Evolutionary conservation across 2,113 vertebrate genomes (phyloP), one percentile per base, ranked within the genome.

Genomic region (Odontophorus gujanensis): DNA sequence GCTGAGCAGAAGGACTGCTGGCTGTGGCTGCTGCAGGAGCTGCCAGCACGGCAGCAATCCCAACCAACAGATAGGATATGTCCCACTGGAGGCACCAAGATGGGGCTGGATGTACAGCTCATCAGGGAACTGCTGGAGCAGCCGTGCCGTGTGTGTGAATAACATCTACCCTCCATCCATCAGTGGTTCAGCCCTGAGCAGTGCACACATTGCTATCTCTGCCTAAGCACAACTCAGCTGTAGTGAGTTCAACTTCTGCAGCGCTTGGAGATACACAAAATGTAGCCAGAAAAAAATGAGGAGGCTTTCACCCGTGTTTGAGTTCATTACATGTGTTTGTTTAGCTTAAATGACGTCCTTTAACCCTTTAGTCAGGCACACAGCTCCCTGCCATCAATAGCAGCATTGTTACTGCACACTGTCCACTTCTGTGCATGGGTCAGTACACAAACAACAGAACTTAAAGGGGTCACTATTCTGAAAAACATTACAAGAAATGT

Each of bases 1-100:
- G 36, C 69, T 86, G 69, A 78, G 69, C 47, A 73, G 66, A 58
- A 62, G 51, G 40, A 58, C 59, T 3, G 0, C 0, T 0, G 19
- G 53, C 13, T 65, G 43, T 0, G 19, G 53, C 13, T 65, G 43
- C 0, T 0, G 22, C 0, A 1, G 51, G 51, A 69, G 17, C 68
- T 68, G n/a, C 0, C 2, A 7, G n/a, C 73, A 58, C n/a, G 68
- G 40, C 57, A 81, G 62, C 32, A 91, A 45, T 6, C 55, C 68
- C n/a, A 85, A 8, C 48, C 71, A 19, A 28, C 81, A 58, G 0
- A 0, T 43, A 72, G 57, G 20, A 10, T 30, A 14, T 32, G 30
- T 11, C 55, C 47, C 13, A 15, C 0, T 51, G 78, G 40, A 91
- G 28, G 68, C 59, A 81, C 2, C 8, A 43, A n/a, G 57, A 61